A percentile compares a stretch with the other conserved stretches of the same genome.
Evolutionary conservation across 2,113 vertebrate species (phyloP).

Genomic region (Atherinomorus stipes): DNA sequence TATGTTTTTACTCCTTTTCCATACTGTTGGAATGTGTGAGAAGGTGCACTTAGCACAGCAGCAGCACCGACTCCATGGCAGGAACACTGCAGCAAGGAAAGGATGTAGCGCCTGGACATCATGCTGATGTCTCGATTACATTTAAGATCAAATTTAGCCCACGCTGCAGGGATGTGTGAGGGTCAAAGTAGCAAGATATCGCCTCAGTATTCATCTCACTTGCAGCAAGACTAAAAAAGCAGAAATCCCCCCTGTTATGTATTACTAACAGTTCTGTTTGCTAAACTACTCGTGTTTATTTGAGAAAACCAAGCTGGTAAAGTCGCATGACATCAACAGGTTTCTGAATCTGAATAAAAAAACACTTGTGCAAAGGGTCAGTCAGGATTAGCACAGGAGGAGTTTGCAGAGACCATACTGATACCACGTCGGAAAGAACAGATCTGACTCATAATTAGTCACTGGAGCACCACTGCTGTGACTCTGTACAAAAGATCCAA

Average conservation of each 20-base stretch:
- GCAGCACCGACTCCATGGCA: neutral
- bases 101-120: conserved; percentile 4
- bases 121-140: conserved; percentile 20
- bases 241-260: no score
- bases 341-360: neutral
- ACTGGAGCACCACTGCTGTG: neutral
- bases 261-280: no score
- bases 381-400: neutral
- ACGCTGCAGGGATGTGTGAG: neutral
- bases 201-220: conserved; percentile 7
- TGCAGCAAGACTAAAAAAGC: neutral
- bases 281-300: no score
- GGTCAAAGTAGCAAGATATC: neutral
- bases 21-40: conserved; percentile 11
- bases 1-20: conserved; percentile 26
- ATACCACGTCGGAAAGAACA: neutral
- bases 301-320: no score
- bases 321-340: neutral
- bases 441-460: conserved; percentile 17
- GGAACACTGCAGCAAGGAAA: neutral
- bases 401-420: conserved; percentile 4
- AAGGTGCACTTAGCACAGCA: neutral
- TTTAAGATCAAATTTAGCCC: conserved; percentile 25
- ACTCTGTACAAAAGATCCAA: neutral
- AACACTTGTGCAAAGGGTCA: neutral